phyloP scores from a whole-genome alignment of 2,113 vertebrate genomes.

The Rhodinocichla rosea region DNA sequence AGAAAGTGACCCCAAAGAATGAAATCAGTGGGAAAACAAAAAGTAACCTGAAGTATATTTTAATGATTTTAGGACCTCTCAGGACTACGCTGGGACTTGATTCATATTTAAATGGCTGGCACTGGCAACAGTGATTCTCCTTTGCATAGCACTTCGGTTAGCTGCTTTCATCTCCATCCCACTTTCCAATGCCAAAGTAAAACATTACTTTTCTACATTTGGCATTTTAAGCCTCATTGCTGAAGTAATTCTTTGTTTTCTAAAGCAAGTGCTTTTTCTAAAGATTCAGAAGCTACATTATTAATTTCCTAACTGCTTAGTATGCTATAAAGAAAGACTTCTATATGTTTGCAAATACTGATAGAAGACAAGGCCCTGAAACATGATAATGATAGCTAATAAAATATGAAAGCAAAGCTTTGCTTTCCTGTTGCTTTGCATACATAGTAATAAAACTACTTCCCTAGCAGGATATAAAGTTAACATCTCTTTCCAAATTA shows the following conservation, averaged over 20 bases:
- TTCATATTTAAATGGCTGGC: background rate
- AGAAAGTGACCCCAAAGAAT: background rate
- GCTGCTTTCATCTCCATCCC: background rate
- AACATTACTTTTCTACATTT: background rate
- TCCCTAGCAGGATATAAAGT: slow-evolving; percentile 35
- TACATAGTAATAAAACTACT: slow-evolving; percentile 33
- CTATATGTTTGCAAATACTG: background rate
- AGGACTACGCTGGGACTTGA: background rate
- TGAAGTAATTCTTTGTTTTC: background rate
- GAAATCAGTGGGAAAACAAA: background rate
- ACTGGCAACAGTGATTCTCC: background rate
- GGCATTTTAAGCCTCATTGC: background rate
- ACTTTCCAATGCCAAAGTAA: background rate
- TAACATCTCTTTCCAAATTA: slow-evolving; percentile 50
- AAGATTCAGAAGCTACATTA: background rate
- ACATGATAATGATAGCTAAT: slow-evolving; percentile 21
- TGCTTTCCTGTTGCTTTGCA: slow-evolving; percentile 45
- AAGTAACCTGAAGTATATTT: background rate
- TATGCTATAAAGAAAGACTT: background rate
- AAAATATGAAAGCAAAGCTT: slow-evolving; percentile 42
- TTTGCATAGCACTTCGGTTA: background rate
- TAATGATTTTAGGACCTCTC: background rate
- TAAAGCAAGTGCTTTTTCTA: background rate
- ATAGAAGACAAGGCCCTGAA: background rate
- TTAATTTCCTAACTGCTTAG: slow-evolving; percentile 12